Conservation (phyloP, 2,888 invertebrate species). For the Acleris laterana region DNA sequence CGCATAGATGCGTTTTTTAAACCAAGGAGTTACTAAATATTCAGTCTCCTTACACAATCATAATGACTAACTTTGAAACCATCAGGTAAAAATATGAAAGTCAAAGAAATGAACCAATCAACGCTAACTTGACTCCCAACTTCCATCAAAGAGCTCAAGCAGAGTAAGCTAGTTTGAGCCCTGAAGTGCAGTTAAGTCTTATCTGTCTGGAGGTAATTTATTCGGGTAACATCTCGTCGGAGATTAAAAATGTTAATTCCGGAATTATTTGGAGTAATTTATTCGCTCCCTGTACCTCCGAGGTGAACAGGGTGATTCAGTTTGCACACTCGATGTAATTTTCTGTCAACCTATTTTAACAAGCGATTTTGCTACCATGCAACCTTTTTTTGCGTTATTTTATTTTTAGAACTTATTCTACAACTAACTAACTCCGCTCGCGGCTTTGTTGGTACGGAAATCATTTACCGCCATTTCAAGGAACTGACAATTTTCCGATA, state of each 20-base stretch:
- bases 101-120: not conserved
- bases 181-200: slow-evolving; percentile 51
- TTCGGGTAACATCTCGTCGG: slow-evolving; percentile 73
- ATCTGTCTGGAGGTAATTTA: slow-evolving; percentile 59
- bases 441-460: no score
- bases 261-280: slow-evolving; percentile 80
- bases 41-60: no score
- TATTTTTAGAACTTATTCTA: no score
- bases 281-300: slow-evolving; percentile 68
- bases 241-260: slow-evolving; percentile 84
- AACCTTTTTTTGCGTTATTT: no score
- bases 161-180: slow-evolving; percentile 38
- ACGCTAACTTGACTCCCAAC: not conserved
- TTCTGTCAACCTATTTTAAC: not conserved
- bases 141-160: slow-evolving; percentile 12
- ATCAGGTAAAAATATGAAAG: not conserved
- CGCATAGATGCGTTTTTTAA: no score
- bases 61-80: no score
- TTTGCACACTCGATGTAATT: not conserved
- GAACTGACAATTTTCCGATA: no score
- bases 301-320: slow-evolving; percentile 52
- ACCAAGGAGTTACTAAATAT: no score
- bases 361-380: no score
- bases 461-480: no score
- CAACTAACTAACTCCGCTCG: no score